Base-by-base conservation (phyloP, 2,113 vertebrate genomes). In the Tragelaphus buxtoni region DNA sequence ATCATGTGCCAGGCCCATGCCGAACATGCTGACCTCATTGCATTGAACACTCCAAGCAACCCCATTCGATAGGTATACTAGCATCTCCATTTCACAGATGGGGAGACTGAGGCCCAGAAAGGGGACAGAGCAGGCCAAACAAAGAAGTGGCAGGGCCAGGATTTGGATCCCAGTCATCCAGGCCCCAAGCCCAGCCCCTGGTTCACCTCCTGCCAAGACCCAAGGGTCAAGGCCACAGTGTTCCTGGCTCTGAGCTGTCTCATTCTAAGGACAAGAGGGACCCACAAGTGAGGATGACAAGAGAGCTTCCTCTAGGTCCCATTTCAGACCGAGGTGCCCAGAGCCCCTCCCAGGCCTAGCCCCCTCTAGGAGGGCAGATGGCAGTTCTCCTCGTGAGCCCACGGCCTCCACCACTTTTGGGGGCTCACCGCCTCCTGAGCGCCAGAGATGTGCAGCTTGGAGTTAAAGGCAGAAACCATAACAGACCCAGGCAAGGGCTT, bases 381-480 rank as follows among this genome's bases (percentile, higher is more conserved):
- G 96, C 32, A 51, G 28, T 76, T 61, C 91, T 97, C 97, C 42
- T 93, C 69, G 97, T 97, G 26, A 80, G 77, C 89, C 95, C 85
- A 69, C 26, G 17, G 51, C 90, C 89, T 94, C 56, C n/a, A 56
- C 91, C 88, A 61, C 55, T 28, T 47, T 26, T 17, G 88, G 32
- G 30, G 32, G 69, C 55, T 94, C 76, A 91, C 65, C 20, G 47
- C 10, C 61, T 76, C 26, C 90, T 88, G 53, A 4, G 0, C 9
- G 51, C 18, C 45, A 76, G 84, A 93, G 83, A 93, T 35, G 9
- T 26, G n/a, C 89, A 60, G 47, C 42, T 92, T 10, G 74, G 84
- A 35, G 2, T 26, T 53, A 28, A 91, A 94, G 65, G 56, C 5
- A 90, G 47, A 88, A 97, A 58, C 30, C 8, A 32, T 0, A 76